Evolutionary conservation across 2,113 vertebrate species (phyloP).

Genomic region (Syngnathus scovelli): DNA sequence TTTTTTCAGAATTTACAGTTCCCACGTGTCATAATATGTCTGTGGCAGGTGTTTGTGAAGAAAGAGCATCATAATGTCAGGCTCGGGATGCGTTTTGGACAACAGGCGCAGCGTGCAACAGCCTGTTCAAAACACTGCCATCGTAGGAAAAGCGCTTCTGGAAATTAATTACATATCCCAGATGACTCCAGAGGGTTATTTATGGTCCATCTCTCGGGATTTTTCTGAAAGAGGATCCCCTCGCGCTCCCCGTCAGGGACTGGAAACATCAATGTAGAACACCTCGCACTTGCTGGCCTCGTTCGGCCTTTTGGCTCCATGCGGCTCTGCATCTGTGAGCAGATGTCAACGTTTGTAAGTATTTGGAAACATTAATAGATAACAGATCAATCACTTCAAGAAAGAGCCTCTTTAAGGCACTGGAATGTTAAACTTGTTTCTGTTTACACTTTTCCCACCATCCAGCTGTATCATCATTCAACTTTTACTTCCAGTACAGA

Average conservation of each 20-base stretch:
- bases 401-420: constrained; percentile 18
- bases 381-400: constrained; percentile 17
- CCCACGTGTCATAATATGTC: background rate
- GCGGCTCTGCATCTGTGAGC: constrained; percentile 20
- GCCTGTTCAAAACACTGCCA: constrained; percentile 54
- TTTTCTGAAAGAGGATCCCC: constrained; percentile 41
- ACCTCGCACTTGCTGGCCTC: background rate
- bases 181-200: constrained; percentile 63
- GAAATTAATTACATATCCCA: constrained; percentile 66
- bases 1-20: background rate
- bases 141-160: constrained; percentile 27
- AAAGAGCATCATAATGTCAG: constrained; percentile 10
- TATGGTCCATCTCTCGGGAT: constrained; percentile 41
- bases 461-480: background rate
- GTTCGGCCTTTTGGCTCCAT: background rate
- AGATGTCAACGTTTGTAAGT: constrained; percentile 23
- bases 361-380: constrained; percentile 30
- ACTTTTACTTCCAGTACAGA: constrained; percentile 11
- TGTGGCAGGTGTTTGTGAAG: background rate
- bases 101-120: constrained; percentile 43
- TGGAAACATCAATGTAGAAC: constrained; percentile 17
- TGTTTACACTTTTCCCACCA: constrained; percentile 14
- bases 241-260: constrained; percentile 11
- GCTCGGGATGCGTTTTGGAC: constrained; percentile 58
- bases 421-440: constrained; percentile 35